Evolutionary conservation across 2,797 vertebrate genomes (phyloP).

Genomic region (Protonibea diacanthus): DNA sequence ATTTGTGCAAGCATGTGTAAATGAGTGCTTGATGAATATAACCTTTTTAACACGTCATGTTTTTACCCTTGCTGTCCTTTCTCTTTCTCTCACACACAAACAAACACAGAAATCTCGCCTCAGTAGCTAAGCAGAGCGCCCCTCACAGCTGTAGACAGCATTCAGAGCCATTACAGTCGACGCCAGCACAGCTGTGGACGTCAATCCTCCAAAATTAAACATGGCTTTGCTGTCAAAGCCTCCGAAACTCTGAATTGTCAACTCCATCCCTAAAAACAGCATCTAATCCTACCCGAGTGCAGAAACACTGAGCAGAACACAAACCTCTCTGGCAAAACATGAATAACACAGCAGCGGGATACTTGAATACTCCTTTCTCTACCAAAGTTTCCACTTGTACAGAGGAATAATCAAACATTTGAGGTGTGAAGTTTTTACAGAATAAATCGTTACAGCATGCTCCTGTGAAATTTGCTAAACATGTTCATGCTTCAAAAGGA

Average conservation of each 20-base stretch:
- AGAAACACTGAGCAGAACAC: not conserved
- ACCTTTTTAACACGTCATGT: slow-evolving; percentile 69
- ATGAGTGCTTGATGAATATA: slow-evolving; percentile 70
- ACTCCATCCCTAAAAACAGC: not conserved
- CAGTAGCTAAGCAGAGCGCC: slow-evolving; percentile 29
- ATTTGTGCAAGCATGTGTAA: slow-evolving; percentile 45
- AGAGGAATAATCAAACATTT: not conserved
- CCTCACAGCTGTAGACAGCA: slow-evolving; percentile 42
- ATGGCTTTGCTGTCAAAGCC: slow-evolving; percentile 30
- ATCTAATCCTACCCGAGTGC: not conserved
- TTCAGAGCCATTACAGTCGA: slow-evolving; percentile 24
- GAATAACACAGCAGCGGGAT: not conserved
- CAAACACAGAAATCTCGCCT: slow-evolving; percentile 19
- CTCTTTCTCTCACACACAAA: not conserved
- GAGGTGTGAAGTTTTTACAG: not conserved
- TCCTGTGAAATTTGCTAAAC: not conserved
- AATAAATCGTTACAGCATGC: not conserved
- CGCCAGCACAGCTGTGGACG: slow-evolving; percentile 31
- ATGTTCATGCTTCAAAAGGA: not conserved
- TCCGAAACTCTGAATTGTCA: slow-evolving; percentile 7
- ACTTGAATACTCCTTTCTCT: not conserved
- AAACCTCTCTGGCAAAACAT: not conserved
- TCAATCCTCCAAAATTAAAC: slow-evolving; percentile 49
- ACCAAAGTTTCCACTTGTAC: not conserved
- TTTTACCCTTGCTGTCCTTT: slow-evolving; percentile 21